Evolutionary conservation across 2,888 invertebrate species (phyloP).

Genomic region (Leucophenga montana): DNA sequence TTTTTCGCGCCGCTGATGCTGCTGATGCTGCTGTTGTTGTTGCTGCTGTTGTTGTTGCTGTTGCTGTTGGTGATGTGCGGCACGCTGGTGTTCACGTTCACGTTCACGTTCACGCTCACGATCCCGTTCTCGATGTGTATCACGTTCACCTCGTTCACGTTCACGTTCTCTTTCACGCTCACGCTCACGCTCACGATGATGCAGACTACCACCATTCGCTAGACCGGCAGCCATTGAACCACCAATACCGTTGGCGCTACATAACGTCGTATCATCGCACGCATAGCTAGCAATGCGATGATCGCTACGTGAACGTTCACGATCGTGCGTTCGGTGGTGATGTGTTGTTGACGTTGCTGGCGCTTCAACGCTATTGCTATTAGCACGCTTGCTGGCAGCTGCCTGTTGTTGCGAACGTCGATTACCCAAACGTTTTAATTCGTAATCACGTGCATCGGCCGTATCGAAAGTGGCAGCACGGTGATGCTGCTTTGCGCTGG

Average conservation of each 20-base stretch:
- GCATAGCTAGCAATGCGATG: slow-evolving; percentile 68
- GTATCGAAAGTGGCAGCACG: slow-evolving; percentile 70
- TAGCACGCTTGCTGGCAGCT: slow-evolving; percentile 59
- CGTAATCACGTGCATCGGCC: slow-evolving; percentile 70
- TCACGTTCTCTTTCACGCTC: slow-evolving; percentile 46
- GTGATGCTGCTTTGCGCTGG: slow-evolving; percentile 46
- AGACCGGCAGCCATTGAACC: slow-evolving; percentile 52
- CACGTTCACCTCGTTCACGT: slow-evolving; percentile 42
- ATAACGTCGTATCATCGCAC: slow-evolving; percentile 58
- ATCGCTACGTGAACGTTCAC: slow-evolving; percentile 68
- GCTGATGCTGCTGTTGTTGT: slow-evolving; percentile 71
- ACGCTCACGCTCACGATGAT: slow-evolving; percentile 26
- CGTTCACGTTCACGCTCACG: slow-evolving; percentile 39
- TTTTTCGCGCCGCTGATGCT: slow-evolving; percentile 72
- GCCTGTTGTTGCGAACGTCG: slow-evolving; percentile 69
- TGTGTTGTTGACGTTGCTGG: slow-evolving; percentile 22
- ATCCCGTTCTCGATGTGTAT: slow-evolving; percentile 30
- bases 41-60: slow-evolving; percentile 71
- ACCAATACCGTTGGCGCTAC: slow-evolving; percentile 43
- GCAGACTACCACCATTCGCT: slow-evolving; percentile 42
- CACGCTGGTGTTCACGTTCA: slow-evolving; percentile 45
- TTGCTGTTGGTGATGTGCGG: slow-evolving; percentile 61
- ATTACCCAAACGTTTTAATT: slow-evolving; percentile 69
- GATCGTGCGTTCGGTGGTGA: slow-evolving; percentile 60
- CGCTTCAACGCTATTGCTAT: slow-evolving; percentile 31